These are phyloP conservation scores for Cygnus olor DNA, from an alignment of 2,797 vertebrate genomes.

Conservation along the genomic window DNA sequence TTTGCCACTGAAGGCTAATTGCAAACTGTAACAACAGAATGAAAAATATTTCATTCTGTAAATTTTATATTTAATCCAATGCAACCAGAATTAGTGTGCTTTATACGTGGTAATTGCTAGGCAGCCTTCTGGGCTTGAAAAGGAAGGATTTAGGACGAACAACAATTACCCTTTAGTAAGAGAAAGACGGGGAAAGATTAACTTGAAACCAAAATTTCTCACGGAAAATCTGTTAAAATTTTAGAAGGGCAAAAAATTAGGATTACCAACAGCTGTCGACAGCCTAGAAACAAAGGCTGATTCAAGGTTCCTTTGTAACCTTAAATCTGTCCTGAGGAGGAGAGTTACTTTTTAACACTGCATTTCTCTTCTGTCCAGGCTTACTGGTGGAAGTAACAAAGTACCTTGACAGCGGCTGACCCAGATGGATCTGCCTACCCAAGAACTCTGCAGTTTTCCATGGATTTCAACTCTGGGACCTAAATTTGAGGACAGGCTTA, in stretches of 20 bases:
- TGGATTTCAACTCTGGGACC: not conserved
- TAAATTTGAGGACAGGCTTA: not conserved
- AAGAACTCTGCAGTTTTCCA: not conserved
- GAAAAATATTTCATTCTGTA: not conserved
- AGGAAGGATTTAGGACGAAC: not conserved
- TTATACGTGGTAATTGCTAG: not conserved
- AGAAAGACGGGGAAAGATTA: not conserved
- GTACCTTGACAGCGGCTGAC: not conserved
- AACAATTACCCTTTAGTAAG: not conserved
- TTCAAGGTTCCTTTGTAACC: not conserved
- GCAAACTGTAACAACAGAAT: not conserved
- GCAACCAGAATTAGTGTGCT: not conserved
- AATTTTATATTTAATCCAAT: not conserved
- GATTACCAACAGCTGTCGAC: not conserved
- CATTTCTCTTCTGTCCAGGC: not conserved
- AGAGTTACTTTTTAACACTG: not conserved
- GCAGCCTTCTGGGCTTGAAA: not conserved
- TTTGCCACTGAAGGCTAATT: not conserved
- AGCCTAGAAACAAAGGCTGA: not conserved
- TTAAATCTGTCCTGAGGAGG: not conserved
- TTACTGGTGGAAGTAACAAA: not conserved
- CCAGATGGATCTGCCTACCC: not conserved
- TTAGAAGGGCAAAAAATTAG: not conserved
- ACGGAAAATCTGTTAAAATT: not conserved
- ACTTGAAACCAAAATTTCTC: not conserved